Base-by-base conservation (phyloP, 1,140 invertebrate genomes). In the Euura lappo region DNA sequence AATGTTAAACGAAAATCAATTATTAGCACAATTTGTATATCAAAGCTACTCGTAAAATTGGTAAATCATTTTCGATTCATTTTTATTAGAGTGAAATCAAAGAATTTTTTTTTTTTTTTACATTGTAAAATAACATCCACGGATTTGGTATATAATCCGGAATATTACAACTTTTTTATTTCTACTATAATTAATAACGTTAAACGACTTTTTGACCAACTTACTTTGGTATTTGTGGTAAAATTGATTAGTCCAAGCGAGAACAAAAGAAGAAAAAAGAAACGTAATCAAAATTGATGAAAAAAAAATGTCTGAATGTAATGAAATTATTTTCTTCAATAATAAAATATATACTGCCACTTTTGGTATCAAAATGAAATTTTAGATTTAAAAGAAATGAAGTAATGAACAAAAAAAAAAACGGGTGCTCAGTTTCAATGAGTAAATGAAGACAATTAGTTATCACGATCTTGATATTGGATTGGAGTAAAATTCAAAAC, bases 261-360 rank as follows among this genome's bases (percentile, higher is more conserved):
- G 28, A 28, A 28, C 28, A 28, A 28, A 28, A 28, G 28, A 28
- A 28, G 28, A 28, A 28, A 28, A 28, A 28, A 1, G 13, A 60
- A 60, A n/a, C 51, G 4, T 60, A 60, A 60, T 60, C 51, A 60
- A 11, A 60, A 60, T 60, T 60, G 51, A 60, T 11, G 51, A 60
- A 60, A n/a, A 60, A 60, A 60, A 60, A 60, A 60, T 60, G 13
- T 60, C 51, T 60, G 10, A 28, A 11, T 8, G 51, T 60, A 11
- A n/a, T 51, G 13, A 60, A 60, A 60, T 60, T 60, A 60, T 60
- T 60, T 60, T 11, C 3, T n/a, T 47, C 28, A 67, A 70, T 2
- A 73, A 60, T 44, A 73, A 44, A 44, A 69, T 67, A 13, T 45
- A 64, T 69, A 70, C 72, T 69, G 51, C 13, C 66, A 45, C 65